These are phyloP conservation scores for Oplegnathus fasciatus DNA, from an alignment of 2,113 vertebrate species.

Conservation along the genomic window DNA sequence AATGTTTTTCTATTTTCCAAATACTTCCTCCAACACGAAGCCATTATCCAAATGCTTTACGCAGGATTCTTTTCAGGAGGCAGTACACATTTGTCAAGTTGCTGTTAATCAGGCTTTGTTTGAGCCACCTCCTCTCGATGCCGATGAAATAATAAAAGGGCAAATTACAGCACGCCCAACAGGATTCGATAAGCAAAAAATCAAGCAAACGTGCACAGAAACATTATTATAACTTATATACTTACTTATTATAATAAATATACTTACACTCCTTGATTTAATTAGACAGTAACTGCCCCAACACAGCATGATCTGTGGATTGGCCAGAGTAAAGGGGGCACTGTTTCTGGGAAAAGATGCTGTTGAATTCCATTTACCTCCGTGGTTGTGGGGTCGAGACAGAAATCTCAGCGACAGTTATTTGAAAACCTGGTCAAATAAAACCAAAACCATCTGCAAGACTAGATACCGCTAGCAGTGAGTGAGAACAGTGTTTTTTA, in stretches of 20 bases:
- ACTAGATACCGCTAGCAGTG: neutral
- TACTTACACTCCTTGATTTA: neutral
- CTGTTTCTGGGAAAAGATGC: neutral
- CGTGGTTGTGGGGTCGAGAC: neutral
- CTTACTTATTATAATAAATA: too few relatives aligned
- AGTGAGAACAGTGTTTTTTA: neutral
- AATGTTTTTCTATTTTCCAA: constrained; percentile 4
- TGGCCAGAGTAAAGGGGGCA: neutral
- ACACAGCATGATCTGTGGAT: neutral
- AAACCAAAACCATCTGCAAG: neutral
- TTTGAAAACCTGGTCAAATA: neutral
- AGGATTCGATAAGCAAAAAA: neutral
- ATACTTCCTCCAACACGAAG: neutral
- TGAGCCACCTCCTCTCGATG: neutral
- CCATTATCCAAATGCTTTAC: neutral
- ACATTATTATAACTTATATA: neutral
- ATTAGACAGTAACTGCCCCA: neutral
- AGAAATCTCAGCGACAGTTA: neutral
- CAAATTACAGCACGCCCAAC: neutral
- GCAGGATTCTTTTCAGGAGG: neutral
- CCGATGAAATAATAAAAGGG: neutral
- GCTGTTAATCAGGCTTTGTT: neutral
- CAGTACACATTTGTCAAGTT: neutral
- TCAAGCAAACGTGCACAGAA: neutral
- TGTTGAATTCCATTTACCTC: neutral